phyloP scores from a whole-genome alignment of 1,140 invertebrate genomes.

The Globodera rostochiensis region DNA sequence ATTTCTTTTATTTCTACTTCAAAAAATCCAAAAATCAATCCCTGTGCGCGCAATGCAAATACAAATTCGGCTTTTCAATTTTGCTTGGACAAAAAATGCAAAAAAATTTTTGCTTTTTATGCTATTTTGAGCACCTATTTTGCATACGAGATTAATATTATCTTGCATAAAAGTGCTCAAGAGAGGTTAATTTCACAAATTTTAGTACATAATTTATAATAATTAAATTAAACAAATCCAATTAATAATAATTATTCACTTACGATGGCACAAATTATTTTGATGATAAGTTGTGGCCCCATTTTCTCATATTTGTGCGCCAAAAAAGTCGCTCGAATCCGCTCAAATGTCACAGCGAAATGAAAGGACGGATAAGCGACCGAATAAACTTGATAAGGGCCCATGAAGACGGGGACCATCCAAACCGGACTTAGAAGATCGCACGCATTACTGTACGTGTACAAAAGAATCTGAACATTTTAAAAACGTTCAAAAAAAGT shows the following conservation, averaged over 20 bases:
- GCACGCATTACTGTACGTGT: neutral
- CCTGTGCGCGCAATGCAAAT: too few relatives aligned
- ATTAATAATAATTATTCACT: neutral
- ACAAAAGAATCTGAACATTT: conserved; percentile 1
- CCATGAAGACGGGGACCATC: neutral
- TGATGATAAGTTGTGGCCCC: neutral
- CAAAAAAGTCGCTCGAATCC: conserved; percentile 3
- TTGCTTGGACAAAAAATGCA: too few relatives aligned
- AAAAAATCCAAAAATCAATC: too few relatives aligned
- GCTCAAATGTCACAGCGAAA: conserved; percentile 18
- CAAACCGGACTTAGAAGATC: conserved; percentile 7
- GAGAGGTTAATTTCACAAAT: too few relatives aligned
- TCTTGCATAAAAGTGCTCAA: too few relatives aligned
- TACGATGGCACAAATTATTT: neutral
- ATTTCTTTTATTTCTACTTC: too few relatives aligned
- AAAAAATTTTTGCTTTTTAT: too few relatives aligned
- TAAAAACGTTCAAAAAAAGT: neutral
- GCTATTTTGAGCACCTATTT: too few relatives aligned
- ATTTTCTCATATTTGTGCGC: conserved; percentile 3
- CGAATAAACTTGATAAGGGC: conserved; percentile 16
- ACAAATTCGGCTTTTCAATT: too few relatives aligned
- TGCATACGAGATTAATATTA: too few relatives aligned
- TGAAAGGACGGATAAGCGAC: conserved; percentile 11
- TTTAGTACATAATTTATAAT: too few relatives aligned
- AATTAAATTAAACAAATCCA: too few relatives aligned